Conservation (phyloP, 2,888 invertebrate genomes). For the Cetonia aurata region DNA sequence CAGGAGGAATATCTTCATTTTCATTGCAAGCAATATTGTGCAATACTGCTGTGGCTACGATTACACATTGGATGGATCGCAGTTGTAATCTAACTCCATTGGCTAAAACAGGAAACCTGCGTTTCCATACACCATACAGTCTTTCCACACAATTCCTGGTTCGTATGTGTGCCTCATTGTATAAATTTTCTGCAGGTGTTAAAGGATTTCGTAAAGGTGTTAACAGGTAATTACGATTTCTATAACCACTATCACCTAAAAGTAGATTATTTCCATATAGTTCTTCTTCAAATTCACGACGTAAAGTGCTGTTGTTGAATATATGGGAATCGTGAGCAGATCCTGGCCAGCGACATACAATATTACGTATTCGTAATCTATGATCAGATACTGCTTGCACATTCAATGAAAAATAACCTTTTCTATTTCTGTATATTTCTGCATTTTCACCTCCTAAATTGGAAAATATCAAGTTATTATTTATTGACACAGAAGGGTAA, state of each 20-base stretch:
- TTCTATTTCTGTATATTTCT: conserved; percentile 54
- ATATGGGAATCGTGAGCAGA: conserved; percentile 48
- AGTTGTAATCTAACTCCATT: conserved; percentile 6
- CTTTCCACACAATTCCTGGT: conserved; percentile 24
- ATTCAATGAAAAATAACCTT: no score
- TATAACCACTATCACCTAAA: conserved; percentile 34
- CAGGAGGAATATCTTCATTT: conserved; percentile 14
- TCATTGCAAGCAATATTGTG: conserved; percentile 35
- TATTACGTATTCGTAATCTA: conserved; percentile 50
- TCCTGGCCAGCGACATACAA: conserved; percentile 50
- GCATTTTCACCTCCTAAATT: conserved; percentile 50
- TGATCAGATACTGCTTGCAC: conserved; percentile 53
- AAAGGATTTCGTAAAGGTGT: conserved; percentile 16
- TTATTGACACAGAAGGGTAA: no score
- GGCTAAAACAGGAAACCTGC: conserved; percentile 22
- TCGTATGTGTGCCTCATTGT: conserved; percentile 27
- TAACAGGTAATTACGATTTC: no score
- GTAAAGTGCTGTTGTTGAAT: conserved; percentile 40
- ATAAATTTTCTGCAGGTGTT: no score
- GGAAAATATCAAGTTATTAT: neutral
- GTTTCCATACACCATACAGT: no score
- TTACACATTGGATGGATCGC: neutral
- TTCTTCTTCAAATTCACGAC: conserved; percentile 7
- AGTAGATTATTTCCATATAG: conserved; percentile 5
- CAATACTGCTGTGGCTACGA: conserved; percentile 14